Percentiles rank a stretch among this genome's conserved stretches.
phyloP scores from a whole-genome alignment of 92 coral and sea anemone genomes.

The Actinostola sp. region DNA sequence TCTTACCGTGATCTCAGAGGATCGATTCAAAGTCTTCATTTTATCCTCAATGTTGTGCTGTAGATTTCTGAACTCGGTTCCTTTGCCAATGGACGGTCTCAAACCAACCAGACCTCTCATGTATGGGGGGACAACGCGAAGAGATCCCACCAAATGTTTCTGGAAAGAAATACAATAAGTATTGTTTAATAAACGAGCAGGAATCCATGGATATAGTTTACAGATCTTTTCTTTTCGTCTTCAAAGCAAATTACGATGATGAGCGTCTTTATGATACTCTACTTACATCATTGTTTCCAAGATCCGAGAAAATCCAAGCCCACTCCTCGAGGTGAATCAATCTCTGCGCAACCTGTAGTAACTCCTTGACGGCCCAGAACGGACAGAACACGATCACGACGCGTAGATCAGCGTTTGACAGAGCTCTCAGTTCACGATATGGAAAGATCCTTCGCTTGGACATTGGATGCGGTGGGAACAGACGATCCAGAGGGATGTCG shows the following conservation, averaged over 20 bases:
- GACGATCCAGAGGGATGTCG: conserved; percentile 38
- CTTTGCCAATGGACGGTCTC: conserved; percentile 56
- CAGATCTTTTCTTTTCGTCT: too few relatives aligned
- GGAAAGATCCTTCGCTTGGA: background rate
- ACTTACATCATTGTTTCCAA: conserved; percentile 55
- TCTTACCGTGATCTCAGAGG: conserved; percentile 22
- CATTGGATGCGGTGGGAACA: conserved; percentile 15
- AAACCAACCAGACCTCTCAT: conserved; percentile 67
- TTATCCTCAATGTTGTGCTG: conserved; percentile 15
- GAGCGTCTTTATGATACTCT: too few relatives aligned
- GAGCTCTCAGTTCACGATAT: background rate
- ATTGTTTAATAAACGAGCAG: too few relatives aligned
- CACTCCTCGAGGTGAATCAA: conserved; percentile 15
- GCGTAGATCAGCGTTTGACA: conserved; percentile 15
- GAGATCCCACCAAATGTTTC: conserved; percentile 33
- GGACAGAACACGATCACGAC: conserved; percentile 58
- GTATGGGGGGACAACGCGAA: conserved; percentile 21
- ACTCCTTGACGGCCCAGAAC: conserved; percentile 49
- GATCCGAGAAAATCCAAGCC: conserved; percentile 70
- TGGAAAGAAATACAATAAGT: too few relatives aligned
- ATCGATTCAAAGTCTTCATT: conserved; percentile 4
- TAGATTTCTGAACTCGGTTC: conserved; percentile 20
- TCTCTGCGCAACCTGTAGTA: conserved; percentile 7
- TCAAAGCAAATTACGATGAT: too few relatives aligned
- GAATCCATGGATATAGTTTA: too few relatives aligned